These are phyloP conservation scores for Listronotus oregonensis DNA, from an alignment of 1,140 invertebrate species.

Conservation along the genomic window DNA sequence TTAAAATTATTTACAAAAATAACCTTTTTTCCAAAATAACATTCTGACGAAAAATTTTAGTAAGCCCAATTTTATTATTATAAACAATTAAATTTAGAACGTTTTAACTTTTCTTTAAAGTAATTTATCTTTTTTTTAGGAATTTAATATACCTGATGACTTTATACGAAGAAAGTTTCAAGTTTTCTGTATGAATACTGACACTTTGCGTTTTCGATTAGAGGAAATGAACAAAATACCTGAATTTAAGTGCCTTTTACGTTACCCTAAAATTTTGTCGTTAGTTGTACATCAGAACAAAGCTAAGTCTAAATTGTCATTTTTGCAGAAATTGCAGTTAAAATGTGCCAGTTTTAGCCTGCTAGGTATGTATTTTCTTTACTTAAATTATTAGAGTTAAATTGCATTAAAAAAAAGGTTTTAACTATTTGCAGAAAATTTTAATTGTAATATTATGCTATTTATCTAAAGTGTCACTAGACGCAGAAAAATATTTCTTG, in stretches of 20 bases:
- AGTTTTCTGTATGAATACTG: constrained; percentile 56
- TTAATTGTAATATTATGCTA: too few relatives aligned
- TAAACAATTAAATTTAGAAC: too few relatives aligned
- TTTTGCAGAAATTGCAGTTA: constrained; percentile 57
- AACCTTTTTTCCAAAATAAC: too few relatives aligned
- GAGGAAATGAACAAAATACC: constrained; percentile 55
- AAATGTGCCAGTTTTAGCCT: constrained; percentile 58
- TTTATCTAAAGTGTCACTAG: too few relatives aligned
- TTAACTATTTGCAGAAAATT: too few relatives aligned
- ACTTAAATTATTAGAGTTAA: too few relatives aligned
- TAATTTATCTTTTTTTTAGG: constrained; percentile 26
- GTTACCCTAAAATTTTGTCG: constrained; percentile 60
- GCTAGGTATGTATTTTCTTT: constrained; percentile 50
- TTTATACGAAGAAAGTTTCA: constrained; percentile 55
- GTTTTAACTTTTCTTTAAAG: too few relatives aligned
- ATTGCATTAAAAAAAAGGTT: too few relatives aligned
- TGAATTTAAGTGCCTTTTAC: constrained; percentile 58
- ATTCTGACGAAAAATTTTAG: too few relatives aligned
- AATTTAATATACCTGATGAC: constrained; percentile 51
- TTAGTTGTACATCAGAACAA: constrained; percentile 59
- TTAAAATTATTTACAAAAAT: too few relatives aligned
- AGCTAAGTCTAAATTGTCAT: constrained; percentile 56
- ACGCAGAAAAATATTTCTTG: too few relatives aligned
- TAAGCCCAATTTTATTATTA: too few relatives aligned
- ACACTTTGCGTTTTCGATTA: constrained; percentile 58